A percentile compares a stretch with the other conserved stretches of the same genome.
These are phyloP conservation scores for Pegoplata infirma DNA, from an alignment of 2,888 invertebrate genomes.

Conservation along the genomic window DNA sequence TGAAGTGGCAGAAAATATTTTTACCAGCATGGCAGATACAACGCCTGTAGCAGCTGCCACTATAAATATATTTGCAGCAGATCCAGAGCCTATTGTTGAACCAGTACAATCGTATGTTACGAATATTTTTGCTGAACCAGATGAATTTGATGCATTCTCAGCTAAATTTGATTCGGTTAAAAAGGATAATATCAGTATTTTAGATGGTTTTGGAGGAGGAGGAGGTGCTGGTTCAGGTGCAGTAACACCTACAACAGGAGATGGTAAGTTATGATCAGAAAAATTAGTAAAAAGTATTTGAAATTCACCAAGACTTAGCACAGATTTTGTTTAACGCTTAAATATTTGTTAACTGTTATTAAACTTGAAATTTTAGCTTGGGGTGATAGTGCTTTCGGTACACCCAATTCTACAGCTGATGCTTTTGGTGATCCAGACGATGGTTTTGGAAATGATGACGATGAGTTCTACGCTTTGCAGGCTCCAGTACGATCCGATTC, in stretches of 20 bases:
- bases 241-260: conserved; percentile 72
- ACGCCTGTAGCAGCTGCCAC: conserved; percentile 63
- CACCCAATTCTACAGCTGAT: conserved; percentile 67
- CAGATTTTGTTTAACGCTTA: no score
- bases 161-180: conserved; percentile 88
- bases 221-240: conserved; percentile 74
- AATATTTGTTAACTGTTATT: not conserved
- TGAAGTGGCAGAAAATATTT: conserved; percentile 65
- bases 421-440: conserved; percentile 74
- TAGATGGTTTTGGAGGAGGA: conserved; percentile 75
- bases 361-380: conserved; percentile 72
- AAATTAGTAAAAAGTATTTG: not conserved
- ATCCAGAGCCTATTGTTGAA: conserved; percentile 74
- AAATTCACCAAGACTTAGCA: no score
- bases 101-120: conserved; percentile 64
- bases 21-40: conserved; percentile 57
- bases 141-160: conserved; percentile 92
- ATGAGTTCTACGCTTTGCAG: conserved; percentile 88
- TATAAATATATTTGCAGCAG: conserved; percentile 69
- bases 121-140: conserved; percentile 79
- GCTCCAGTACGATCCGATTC: conserved; percentile 85
- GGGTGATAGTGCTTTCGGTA: conserved; percentile 77
- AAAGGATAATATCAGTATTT: conserved; percentile 76
- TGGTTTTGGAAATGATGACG: conserved; percentile 85
- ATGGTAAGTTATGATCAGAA: conserved; percentile 71